Evolutionary conservation across 2,797 vertebrate genomes (phyloP).

Genomic region (Gymnothorax javanicus): DNA sequence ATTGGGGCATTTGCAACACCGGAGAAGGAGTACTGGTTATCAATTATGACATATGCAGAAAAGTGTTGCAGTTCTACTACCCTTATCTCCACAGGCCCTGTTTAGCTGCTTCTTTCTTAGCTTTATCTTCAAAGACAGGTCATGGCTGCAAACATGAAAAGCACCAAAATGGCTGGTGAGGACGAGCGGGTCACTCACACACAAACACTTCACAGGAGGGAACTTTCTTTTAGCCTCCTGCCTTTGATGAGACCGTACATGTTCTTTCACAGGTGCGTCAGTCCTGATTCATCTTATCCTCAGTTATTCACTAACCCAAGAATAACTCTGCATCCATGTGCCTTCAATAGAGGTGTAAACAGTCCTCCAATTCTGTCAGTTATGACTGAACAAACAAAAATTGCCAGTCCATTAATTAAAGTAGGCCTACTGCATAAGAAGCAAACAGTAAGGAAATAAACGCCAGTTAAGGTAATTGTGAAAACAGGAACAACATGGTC

Average conservation of each 20-base stretch:
- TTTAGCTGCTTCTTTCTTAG: background rate
- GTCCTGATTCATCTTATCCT: background rate
- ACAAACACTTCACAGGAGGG: background rate
- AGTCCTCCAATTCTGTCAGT: too few relatives aligned
- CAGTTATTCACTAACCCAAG: background rate
- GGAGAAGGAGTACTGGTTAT: background rate
- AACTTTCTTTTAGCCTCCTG: background rate
- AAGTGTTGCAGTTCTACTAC: background rate
- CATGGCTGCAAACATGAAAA: constrained; percentile 7
- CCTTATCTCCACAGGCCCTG: background rate
- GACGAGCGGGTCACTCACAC: background rate
- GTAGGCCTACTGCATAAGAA: too few relatives aligned
- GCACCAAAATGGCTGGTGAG: background rate
- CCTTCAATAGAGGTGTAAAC: too few relatives aligned
- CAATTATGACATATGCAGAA: background rate
- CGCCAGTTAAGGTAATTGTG: too few relatives aligned
- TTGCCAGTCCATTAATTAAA: too few relatives aligned
- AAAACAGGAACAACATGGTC: too few relatives aligned
- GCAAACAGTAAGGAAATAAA: too few relatives aligned
- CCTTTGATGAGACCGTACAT: constrained; percentile 2
- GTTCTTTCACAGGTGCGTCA: background rate
- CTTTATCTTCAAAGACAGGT: background rate
- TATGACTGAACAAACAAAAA: too few relatives aligned
- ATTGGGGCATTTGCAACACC: background rate
- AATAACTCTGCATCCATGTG: background rate